These are phyloP conservation scores for Microcebus murinus DNA, from an alignment of 2,113 vertebrate species.

Conservation along the genomic window DNA sequence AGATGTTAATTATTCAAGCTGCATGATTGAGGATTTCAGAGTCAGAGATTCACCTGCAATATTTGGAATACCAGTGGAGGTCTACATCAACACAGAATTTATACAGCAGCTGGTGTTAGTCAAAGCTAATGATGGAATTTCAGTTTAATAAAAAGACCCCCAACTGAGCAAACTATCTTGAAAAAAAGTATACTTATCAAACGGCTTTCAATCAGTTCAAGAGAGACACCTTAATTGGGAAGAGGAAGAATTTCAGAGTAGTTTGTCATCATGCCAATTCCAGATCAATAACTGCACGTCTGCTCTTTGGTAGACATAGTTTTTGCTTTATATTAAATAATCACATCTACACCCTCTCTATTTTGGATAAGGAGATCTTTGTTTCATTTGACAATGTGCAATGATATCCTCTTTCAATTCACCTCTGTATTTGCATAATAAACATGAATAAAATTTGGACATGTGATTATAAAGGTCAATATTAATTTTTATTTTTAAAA, in stretches of 20 bases:
- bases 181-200: slow-evolving; percentile 77
- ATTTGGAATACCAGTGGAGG: slow-evolving; percentile 66
- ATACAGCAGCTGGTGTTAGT: slow-evolving; percentile 76
- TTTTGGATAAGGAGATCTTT: slow-evolving; percentile 30
- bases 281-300: slow-evolving; percentile 55
- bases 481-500: neutral
- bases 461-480: slow-evolving; percentile 13
- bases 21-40: slow-evolving; percentile 63
- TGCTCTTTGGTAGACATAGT: neutral
- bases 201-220: slow-evolving; percentile 79
- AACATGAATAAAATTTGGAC: neutral
- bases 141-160: slow-evolving; percentile 78
- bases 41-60: slow-evolving; percentile 72
- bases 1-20: slow-evolving; percentile 74
- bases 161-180: slow-evolving; percentile 73
- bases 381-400: slow-evolving; percentile 9
- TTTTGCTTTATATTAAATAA: slow-evolving; percentile 3
- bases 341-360: neutral
- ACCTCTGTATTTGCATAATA: neutral
- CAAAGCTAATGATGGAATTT: slow-evolving; percentile 76
- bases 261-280: slow-evolving; percentile 69
- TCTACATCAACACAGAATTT: slow-evolving; percentile 67
- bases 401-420: slow-evolving; percentile 5
- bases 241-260: slow-evolving; percentile 63
- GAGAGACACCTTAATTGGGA: slow-evolving; percentile 78